Conservation (phyloP, 2,113 vertebrate species). For the Ameiurus melas region DNA sequence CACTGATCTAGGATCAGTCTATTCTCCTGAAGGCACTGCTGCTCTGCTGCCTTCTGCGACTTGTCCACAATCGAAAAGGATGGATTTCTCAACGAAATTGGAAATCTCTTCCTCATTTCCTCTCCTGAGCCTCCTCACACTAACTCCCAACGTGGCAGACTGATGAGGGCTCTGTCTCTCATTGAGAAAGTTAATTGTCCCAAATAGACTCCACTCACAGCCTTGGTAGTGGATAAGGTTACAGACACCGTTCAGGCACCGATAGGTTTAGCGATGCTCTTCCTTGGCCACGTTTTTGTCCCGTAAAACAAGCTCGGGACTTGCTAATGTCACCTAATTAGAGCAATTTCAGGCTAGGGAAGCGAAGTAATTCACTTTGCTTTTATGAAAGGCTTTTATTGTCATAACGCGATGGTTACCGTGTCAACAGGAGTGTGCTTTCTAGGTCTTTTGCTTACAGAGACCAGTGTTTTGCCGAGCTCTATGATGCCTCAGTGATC, state of each 20-base stretch:
- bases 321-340: constrained; percentile 31
- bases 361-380: constrained; percentile 21
- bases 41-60: neutral
- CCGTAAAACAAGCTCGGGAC: neutral
- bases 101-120: constrained; percentile 32
- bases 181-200: constrained; percentile 44
- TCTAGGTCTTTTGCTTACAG: constrained; percentile 12
- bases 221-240: constrained; percentile 52
- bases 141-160: constrained; percentile 39
- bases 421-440: constrained; percentile 14
- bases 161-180: constrained; percentile 46
- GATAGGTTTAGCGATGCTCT: constrained; percentile 38
- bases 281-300: neutral
- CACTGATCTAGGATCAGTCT: neutral
- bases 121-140: constrained; percentile 25
- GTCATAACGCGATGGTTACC: constrained; percentile 29
- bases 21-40: neutral
- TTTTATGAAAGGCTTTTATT: constrained; percentile 32
- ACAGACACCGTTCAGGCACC: constrained; percentile 27
- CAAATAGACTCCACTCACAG: constrained; percentile 50
- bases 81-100: constrained; percentile 19
- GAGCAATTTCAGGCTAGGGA: constrained; percentile 11
- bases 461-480: neutral
- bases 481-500: neutral
- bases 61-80: neutral